Conservation (phyloP, 1,140 invertebrate species). For the Battus philenor region DNA sequence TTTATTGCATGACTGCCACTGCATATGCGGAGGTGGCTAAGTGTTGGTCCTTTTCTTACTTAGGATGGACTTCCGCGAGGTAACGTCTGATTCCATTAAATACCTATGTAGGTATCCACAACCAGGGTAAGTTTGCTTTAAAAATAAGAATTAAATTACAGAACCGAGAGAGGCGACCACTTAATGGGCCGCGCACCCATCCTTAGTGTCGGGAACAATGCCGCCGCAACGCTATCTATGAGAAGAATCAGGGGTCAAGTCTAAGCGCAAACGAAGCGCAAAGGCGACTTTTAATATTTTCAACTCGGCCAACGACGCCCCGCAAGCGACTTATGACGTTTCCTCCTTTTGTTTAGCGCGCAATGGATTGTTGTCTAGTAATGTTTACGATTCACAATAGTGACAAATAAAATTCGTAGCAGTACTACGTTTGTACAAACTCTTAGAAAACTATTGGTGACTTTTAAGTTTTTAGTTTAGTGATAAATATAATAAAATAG, state of each 20-base stretch:
- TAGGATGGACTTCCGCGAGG: too few species aligned
- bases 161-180: background rate
- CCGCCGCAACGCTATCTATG: conserved; percentile 31
- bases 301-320: conserved; percentile 15
- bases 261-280: conserved; percentile 6
- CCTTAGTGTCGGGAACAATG: conserved; percentile 24
- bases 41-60: too few species aligned
- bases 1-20: too few species aligned
- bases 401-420: background rate
- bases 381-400: background rate
- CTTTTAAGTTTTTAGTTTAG: too few species aligned
- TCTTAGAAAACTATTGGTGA: too few species aligned
- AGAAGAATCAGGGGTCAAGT: conserved; percentile 29
- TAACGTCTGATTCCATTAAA: too few species aligned
- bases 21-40: too few species aligned
- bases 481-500: too few species aligned
- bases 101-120: too few species aligned
- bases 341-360: background rate
- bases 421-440: too few species aligned
- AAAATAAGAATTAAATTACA: background rate
- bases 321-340: conserved; percentile 4
- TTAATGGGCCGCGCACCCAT: conserved; percentile 22
- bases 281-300: conserved; percentile 28
- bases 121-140: too few species aligned
- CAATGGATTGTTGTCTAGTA: background rate